These are phyloP conservation scores for Hirtodrosophila confusa DNA, from an alignment of 2,888 invertebrate species.

Conservation along the genomic window DNA sequence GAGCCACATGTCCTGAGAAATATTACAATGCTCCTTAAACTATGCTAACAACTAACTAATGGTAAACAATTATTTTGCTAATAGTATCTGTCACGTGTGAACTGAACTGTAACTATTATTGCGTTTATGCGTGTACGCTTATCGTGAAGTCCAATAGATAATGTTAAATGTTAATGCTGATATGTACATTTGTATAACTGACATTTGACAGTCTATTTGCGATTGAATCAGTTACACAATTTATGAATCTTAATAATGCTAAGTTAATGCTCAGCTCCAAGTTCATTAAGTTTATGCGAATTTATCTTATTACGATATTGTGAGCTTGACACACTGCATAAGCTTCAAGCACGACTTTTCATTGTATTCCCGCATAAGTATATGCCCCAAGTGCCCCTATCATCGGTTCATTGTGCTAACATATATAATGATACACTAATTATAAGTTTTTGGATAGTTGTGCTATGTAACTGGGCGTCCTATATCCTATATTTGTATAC, in stretches of 20 bases:
- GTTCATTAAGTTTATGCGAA: neutral
- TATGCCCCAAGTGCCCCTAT: conserved; percentile 42
- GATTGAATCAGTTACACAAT: conserved; percentile 1
- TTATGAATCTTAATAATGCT: neutral
- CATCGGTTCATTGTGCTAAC: conserved; percentile 37
- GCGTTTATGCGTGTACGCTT: conserved; percentile 7
- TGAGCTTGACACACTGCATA: conserved; percentile 9
- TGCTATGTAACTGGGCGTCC: conserved; percentile 33
- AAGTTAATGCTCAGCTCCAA: neutral
- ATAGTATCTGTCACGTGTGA: conserved; percentile 15
- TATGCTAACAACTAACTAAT: no score
- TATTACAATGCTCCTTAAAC: no score
- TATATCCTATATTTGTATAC: conserved; percentile 5
- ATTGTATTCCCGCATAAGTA: conserved; percentile 18
- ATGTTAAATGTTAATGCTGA: no score
- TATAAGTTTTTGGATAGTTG: conserved; percentile 21
- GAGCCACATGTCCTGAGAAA: no score
- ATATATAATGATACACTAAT: conserved; percentile 7
- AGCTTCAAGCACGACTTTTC: conserved; percentile 6
- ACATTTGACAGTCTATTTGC: neutral
- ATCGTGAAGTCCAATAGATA: neutral
- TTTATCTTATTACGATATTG: neutral
- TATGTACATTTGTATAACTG: no score
- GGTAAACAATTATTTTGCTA: conserved; percentile 1
- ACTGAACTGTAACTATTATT: conserved; percentile 3